Evolutionary conservation across 2,113 vertebrate genomes (phyloP).

Genomic region (Burhinus bistriatus): DNA sequence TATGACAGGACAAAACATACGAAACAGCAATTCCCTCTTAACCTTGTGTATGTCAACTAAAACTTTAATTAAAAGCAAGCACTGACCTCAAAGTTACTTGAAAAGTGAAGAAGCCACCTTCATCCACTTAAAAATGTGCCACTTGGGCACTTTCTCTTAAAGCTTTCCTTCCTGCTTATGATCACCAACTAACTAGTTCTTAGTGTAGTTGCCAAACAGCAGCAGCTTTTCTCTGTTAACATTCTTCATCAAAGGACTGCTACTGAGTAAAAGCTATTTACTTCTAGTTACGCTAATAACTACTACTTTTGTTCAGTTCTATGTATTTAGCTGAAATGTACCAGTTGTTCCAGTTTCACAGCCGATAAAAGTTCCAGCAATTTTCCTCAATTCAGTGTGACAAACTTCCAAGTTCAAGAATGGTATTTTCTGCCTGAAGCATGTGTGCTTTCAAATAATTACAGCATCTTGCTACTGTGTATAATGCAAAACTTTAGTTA

Average conservation of each 20-base stretch:
- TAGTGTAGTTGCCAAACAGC: background rate
- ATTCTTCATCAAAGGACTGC: background rate
- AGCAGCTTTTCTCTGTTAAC: background rate
- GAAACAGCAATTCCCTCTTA: background rate
- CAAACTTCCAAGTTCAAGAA: background rate
- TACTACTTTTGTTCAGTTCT: background rate
- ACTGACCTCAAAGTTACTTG: background rate
- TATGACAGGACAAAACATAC: background rate
- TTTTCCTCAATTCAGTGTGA: background rate
- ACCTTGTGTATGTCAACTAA: background rate
- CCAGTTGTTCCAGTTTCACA: background rate
- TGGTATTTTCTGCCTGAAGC: background rate
- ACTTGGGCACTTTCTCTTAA: background rate
- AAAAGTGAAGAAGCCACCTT: background rate
- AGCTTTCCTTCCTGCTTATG: background rate
- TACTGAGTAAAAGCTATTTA: background rate
- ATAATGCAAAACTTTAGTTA: background rate
- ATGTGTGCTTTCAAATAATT: background rate
- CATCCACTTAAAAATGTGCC: background rate
- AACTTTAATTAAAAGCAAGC: background rate
- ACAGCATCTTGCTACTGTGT: background rate
- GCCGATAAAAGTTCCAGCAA: background rate
- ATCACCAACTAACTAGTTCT: background rate
- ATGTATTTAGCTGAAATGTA: background rate
- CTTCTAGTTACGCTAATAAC: background rate